Base-by-base conservation (phyloP, 2,888 invertebrate genomes). In the Branchellion lobata region DNA sequence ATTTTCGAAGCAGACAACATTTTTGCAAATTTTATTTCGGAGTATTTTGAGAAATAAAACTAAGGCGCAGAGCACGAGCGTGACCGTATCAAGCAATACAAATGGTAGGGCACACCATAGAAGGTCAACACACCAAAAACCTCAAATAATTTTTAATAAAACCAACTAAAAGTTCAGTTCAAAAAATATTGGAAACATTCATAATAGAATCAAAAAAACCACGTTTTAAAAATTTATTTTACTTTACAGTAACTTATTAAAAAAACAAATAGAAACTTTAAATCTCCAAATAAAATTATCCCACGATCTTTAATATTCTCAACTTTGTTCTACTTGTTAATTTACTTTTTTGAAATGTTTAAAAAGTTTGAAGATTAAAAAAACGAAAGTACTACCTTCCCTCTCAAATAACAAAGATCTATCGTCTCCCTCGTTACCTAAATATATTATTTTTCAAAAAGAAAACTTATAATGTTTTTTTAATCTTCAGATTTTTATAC, bases 391-490 rank as follows among this genome's bases (percentile, higher is more conserved):
- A 24, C 21, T 24, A 57, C 21, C 24, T 57, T 57, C 14, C 61
- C 61, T 57, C 61, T 57, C 61, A 24, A 47, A 5, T n/a, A 57
- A 57, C 61, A 57, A 18, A 57, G 61, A 57, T 57, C 61, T 57
- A 57, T n/a, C 61, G n/a, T 57, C 61, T 57, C 61, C 61, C 61
- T 57, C 61, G 61, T 57, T 57, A 57, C 61, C 21, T 57, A 57
- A 57, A 57, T 57, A 57, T 57, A 57, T 57, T 57, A 57, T 57
- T 57, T 57, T 57, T 57, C 61, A 57, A 57, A 57, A 57, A 57
- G 61, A 57, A 57, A 57, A 57, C 61, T 57, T 57, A 8, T 24
- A n/a, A 57, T 57, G 61, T 3, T 18, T 3, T 47, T 57, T 57
- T 8, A 57, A 57, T 24, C 61, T 5, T 24, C 24, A 57, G 8